These are phyloP conservation scores for Sternarchorhynchus goeldii DNA, from an alignment of 2,797 vertebrate genomes.

Conservation along the genomic window DNA sequence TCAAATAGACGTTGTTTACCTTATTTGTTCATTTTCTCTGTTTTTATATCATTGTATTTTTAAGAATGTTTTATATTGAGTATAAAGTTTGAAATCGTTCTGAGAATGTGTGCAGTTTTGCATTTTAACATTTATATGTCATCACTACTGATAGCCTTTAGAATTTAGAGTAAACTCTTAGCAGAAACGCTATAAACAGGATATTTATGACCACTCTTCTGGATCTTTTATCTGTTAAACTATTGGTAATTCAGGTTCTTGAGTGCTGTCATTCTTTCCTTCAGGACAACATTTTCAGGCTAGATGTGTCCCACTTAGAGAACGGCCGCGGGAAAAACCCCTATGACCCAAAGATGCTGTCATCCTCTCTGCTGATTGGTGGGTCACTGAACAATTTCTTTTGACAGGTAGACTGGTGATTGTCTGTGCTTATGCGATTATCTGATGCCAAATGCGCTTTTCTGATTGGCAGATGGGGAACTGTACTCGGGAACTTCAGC, in stretches of 20 bases:
- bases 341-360: slow-evolving; percentile 93
- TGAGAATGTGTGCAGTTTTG: too few relatives aligned
- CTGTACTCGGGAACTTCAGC: slow-evolving; percentile 96
- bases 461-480: slow-evolving; percentile 83
- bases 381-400: slow-evolving; percentile 53
- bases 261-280: slow-evolving; percentile 14
- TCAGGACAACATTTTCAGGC: slow-evolving; percentile 91
- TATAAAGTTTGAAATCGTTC: background rate
- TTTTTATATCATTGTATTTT: background rate
- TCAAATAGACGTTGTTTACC: background rate
- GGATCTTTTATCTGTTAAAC: too few relatives aligned
- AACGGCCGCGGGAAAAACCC: slow-evolving; percentile 97
- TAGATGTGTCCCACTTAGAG: slow-evolving; percentile 86
- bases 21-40: background rate
- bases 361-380: slow-evolving; percentile 95
- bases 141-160: too few relatives aligned
- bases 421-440: background rate
- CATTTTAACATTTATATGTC: too few relatives aligned
- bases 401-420: background rate
- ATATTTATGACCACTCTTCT: too few relatives aligned
- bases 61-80: background rate
- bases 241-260: too few relatives aligned
- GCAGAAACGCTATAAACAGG: too few relatives aligned
- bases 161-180: too few relatives aligned
- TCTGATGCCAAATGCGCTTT: background rate